These are phyloP conservation scores for Myxocyprinus asiaticus DNA, from an alignment of 2,113 vertebrate species.

Conservation along the genomic window DNA sequence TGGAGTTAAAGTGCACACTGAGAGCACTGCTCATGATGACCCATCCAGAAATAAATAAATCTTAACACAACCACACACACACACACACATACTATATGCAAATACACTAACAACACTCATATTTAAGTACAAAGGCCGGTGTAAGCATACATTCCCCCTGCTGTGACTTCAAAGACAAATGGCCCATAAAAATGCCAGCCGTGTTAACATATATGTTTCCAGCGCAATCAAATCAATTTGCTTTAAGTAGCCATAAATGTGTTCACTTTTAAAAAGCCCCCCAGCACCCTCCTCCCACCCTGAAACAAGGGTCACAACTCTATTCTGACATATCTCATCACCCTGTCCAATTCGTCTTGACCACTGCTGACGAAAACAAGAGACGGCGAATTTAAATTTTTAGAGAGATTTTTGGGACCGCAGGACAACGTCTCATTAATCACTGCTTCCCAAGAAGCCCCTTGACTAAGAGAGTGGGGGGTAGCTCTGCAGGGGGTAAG, in stretches of 20 bases:
- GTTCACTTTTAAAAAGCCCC: constrained; percentile 93
- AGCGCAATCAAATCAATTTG: constrained; percentile 98
- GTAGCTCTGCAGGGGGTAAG: constrained; percentile 61
- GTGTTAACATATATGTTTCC: constrained; percentile 86
- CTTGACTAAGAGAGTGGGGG: constrained; percentile 76
- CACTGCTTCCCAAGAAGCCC: constrained; percentile 72
- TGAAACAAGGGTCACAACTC: not conserved
- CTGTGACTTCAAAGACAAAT: constrained; percentile 79
- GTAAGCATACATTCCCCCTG: no score
- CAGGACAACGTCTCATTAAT: constrained; percentile 83
- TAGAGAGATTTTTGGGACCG: constrained; percentile 69
- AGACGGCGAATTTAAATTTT: constrained; percentile 72
- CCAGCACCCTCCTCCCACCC: constrained; percentile 75
- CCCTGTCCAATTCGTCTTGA: constrained; percentile 85
- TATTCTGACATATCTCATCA: constrained; percentile 74
- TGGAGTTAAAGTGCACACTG: constrained; percentile 75
- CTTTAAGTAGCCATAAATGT: constrained; percentile 99
- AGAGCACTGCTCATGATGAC: constrained; percentile 67
- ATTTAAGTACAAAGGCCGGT: constrained; percentile 51
- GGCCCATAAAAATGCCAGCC: constrained; percentile 95
- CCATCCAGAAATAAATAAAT: constrained; percentile 45
- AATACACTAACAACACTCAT: constrained; percentile 26
- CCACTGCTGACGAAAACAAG: constrained; percentile 55
- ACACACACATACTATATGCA: constrained; percentile 26
- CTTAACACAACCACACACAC: constrained; percentile 32